Evolutionary conservation across 1,140 invertebrate genomes (phyloP), one percentile per base, ranked within the genome.

Genomic region (Temnothorax curvispinosus): DNA sequence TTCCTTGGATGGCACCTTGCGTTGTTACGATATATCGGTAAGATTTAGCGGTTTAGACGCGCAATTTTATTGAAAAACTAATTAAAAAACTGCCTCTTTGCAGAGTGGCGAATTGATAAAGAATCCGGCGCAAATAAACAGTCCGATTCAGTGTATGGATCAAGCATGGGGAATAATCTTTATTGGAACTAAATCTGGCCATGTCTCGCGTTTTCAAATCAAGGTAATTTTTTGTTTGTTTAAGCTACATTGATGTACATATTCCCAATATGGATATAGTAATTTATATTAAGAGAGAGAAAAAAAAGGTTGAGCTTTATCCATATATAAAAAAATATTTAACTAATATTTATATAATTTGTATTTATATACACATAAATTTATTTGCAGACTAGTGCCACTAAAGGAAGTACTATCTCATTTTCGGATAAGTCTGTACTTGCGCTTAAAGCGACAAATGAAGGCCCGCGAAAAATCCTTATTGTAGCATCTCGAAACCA

Each of bases 401-500:
- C 97, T 1, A 96, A 96, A 93, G 96, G 96, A 54, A 96, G 95
- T 65, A 95, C 95, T 15, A 95, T 96, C 27, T 96, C 96, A 74
- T 96, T 96, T 89, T 96, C 96, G 0, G 96, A 97, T 3, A 96
- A 96, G 81, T 96, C 96, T 0, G 96, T 97, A 11, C 93, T 97
- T 58, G 96, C 97, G 0, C 92, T 97, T 15, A 96, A 97, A 87
- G 96, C 97, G 0, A 96, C 97, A 75, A 97, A 96, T 77, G 97
- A 97, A 91, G 97, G 97, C 2, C 95, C 96, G 0, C 94, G 97
- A 27, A 97, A 96, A 93, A 97, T 97, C 27, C 93, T 97, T 0
- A 96, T 97, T 9, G 96, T 97, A 0, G 97, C 97, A 1, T 96
- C 96, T 6, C 96, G 97, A 67, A 96, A 96, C 47, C 96, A 97